These are phyloP conservation scores for Epistrophella euchroma DNA, from an alignment of 2,888 invertebrate species.

Conservation along the genomic window DNA sequence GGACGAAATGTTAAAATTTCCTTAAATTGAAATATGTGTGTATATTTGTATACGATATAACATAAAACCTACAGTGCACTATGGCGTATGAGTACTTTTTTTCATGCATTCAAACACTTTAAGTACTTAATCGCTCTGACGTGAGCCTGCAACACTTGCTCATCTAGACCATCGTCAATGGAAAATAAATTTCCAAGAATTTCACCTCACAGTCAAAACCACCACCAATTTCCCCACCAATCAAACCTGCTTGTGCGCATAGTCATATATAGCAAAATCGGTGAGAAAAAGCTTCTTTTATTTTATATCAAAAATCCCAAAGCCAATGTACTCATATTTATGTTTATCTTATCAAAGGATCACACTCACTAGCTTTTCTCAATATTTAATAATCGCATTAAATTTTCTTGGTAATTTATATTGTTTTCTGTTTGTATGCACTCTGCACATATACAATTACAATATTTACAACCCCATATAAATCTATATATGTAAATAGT, in stretches of 20 bases:
- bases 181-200: constrained; percentile 37
- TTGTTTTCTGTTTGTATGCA: constrained; percentile 24
- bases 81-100: constrained; percentile 48
- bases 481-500: not conserved
- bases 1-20: no score
- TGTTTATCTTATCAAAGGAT: constrained; percentile 63
- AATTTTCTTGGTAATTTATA: constrained; percentile 55
- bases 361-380: constrained; percentile 68
- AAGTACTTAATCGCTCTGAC: not conserved
- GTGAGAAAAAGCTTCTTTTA: constrained; percentile 12
- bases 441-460: not conserved
- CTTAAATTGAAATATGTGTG: no score
- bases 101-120: not conserved
- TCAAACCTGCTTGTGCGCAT: constrained; percentile 39
- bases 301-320: not conserved
- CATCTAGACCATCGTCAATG: not conserved
- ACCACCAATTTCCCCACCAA: constrained; percentile 29
- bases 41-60: not conserved
- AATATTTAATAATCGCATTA: constrained; percentile 70
- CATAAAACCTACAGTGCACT: not conserved
- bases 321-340: constrained; percentile 19
- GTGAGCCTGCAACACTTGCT: constrained; percentile 38
- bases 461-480: not conserved
- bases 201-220: constrained; percentile 39
- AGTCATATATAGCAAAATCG: not conserved